A percentile compares a stretch with the other conserved stretches of the same genome.
Conservation (phyloP, 2,113 vertebrate species). For the Aythya baeri region DNA sequence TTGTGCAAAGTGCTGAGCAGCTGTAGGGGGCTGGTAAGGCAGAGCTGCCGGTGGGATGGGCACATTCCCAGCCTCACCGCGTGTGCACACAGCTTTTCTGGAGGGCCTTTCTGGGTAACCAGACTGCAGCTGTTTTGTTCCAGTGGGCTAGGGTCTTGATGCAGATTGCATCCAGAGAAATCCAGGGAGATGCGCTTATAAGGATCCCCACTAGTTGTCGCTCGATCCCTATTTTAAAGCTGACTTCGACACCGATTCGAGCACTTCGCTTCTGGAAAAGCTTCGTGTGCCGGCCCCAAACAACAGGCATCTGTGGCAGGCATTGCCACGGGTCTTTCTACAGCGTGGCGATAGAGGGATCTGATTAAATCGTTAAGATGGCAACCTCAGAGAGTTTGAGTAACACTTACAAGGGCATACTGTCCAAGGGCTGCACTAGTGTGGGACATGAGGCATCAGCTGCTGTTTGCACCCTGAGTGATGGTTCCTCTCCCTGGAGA, state of each 20-base stretch:
- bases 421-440: rapidly evolving
- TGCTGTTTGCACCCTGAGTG: neutral
- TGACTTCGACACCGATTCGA: neutral
- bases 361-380: neutral
- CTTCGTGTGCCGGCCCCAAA: neutral
- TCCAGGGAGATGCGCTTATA: neutral
- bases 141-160: neutral
- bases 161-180: neutral
- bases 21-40: neutral
- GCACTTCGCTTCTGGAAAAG: neutral
- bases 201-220: conserved; percentile 72
- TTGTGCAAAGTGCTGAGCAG: neutral
- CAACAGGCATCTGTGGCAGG: neutral
- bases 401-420: neutral
- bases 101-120: rapidly evolving
- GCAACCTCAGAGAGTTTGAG: neutral
- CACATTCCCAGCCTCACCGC: neutral
- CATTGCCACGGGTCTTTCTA: neutral
- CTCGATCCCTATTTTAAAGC: conserved; percentile 56
- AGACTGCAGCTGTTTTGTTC: neutral
- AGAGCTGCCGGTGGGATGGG: rapidly evolving
- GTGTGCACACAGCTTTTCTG: rapidly evolving
- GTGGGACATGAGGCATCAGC: neutral
- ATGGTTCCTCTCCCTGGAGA: neutral
- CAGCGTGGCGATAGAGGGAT: neutral